phyloP scores from a whole-genome alignment of 2,113 vertebrate genomes.

The Conger conger region DNA sequence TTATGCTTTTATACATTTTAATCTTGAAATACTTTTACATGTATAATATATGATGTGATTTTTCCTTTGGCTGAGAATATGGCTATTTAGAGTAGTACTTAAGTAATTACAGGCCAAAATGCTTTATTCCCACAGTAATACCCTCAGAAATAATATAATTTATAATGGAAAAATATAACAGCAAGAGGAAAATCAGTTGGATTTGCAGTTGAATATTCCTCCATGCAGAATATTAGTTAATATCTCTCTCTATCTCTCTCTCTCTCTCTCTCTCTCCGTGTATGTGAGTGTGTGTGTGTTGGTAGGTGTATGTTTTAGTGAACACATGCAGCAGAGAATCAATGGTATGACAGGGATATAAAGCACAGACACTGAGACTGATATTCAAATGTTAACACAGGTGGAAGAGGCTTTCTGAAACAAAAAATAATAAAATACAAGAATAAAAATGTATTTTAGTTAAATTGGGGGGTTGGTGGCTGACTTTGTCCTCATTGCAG shows the following conservation, averaged over 20 bases:
- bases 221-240: conserved; percentile 25
- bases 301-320: neutral
- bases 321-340: neutral
- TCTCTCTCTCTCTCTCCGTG: too few relatives aligned
- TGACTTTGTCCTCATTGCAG: neutral
- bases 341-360: neutral
- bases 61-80: neutral
- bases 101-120: conserved; percentile 4
- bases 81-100: neutral
- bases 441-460: neutral
- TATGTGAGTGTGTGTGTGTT: too few relatives aligned
- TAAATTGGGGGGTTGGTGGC: neutral
- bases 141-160: neutral
- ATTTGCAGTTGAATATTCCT: neutral
- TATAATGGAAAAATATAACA: neutral
- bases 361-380: neutral
- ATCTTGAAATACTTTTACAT: neutral
- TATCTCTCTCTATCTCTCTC: neutral
- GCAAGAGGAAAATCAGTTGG: neutral
- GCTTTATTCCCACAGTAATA: conserved; percentile 14
- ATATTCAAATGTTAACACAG: neutral
- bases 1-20: neutral
- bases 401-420: neutral
- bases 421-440: neutral
- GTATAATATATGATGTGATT: neutral